These are phyloP conservation scores for Scolopax mira DNA, from an alignment of 2,113 vertebrate genomes.

Conservation along the genomic window DNA sequence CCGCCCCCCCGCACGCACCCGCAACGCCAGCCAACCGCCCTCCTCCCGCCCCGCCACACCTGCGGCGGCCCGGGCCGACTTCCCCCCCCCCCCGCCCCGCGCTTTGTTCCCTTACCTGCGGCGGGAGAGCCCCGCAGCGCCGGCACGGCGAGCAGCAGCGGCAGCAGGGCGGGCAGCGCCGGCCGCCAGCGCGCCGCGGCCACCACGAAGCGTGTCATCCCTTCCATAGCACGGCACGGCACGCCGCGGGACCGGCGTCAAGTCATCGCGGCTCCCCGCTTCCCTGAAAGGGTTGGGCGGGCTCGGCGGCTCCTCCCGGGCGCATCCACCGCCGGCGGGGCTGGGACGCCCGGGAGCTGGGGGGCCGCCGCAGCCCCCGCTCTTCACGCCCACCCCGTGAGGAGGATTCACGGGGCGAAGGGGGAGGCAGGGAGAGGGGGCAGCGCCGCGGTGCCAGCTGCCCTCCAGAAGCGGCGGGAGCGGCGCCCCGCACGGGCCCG, in stretches of 20 bases:
- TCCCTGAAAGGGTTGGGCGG: not conserved
- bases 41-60: not conserved
- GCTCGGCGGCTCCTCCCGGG: not conserved
- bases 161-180: conserved; percentile 44
- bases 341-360: not conserved
- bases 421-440: not conserved
- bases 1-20: not conserved
- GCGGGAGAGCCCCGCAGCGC: conserved; percentile 16
- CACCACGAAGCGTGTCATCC: conserved; percentile 65
- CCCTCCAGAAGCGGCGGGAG: not conserved
- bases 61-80: not conserved
- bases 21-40: not conserved
- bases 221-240: conserved; percentile 54
- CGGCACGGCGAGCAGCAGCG: conserved; percentile 49
- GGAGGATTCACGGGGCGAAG: not conserved
- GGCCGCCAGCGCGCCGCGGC: conserved; percentile 52
- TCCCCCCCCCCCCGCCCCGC: not conserved
- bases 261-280: conserved; percentile 29
- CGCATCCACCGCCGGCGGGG: conserved; percentile 9
- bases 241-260: conserved; percentile 40
- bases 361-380: conserved; percentile 20
- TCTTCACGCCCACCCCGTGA: not conserved
- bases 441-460: not conserved
- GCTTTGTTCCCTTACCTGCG: conserved; percentile 38
- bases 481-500: too few relatives aligned